Evolutionary conservation across 2,888 invertebrate genomes (phyloP), one percentile per base, ranked within the genome.

Genomic region (Eutolmus rufibarbis): DNA sequence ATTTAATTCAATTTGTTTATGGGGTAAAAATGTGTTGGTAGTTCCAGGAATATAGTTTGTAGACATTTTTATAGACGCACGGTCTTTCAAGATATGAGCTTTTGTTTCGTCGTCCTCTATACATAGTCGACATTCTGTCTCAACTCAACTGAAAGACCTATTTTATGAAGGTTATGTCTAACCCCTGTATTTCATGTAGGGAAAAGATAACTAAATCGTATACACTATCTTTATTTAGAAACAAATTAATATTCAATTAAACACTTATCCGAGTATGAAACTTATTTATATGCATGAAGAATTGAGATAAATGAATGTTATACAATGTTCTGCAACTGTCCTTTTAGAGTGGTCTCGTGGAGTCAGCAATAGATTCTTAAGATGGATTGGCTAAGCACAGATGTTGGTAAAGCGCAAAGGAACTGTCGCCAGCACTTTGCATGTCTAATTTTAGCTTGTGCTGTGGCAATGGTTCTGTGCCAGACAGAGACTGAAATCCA

Each of bases 381-480:
- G 74, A 85, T 85, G 85, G 74, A 46, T 85, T 43, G 85, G 85
- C 16, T 46, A 2, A 66, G 37, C 43, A 84, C 84, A 57, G 74
- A 28, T 74, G 85, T 74, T 74, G 46, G 46, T 43, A 46, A 28
- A 40, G 23, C 66, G 14, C 46, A 85, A 74, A n/a, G 51, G 51
- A 74, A 85, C 16, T 31, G 74, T 46, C 66, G 78, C 12, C 74
- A 77, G 23, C 14, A 77, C 23, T 34, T 82, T 82, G 56, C 77
- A 81, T 82, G 66, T 88, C 76, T 86, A 86, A 81, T 88, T 86
- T 86, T 88, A 88, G 46, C 76, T 37, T 88, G 82, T 51, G 40
- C 51, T 74, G 51, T 79, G 40, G 81, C 86, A 51, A 31, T 88
- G 46, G 74, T 82, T 81, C 56, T 76, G 51, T 56, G 86, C 31